A percentile compares a stretch with the other conserved stretches of the same genome.
Conservation (phyloP, 2,797 vertebrate genomes). For the Eulemur coronatus region DNA sequence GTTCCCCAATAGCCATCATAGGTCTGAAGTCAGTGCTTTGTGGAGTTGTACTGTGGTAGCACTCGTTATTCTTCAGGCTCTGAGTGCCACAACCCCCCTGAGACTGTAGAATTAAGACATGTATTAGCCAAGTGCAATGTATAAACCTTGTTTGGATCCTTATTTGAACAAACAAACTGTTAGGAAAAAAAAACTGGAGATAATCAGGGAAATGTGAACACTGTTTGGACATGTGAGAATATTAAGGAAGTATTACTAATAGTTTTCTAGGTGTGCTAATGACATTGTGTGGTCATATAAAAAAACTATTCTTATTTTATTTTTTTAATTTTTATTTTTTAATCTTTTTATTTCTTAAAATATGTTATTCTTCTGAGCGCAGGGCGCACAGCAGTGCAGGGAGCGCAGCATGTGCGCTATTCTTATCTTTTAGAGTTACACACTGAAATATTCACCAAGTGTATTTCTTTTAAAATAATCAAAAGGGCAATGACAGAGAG, state of each 20-base stretch:
- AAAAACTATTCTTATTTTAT: slow-evolving; percentile 34
- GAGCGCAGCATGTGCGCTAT: background rate
- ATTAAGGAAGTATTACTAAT: background rate
- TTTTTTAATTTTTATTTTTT: no score
- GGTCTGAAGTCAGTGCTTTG: background rate
- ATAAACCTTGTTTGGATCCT: background rate
- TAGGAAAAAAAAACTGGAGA: background rate
- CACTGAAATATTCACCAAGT: slow-evolving; percentile 18
- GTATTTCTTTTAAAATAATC: slow-evolving; percentile 51
- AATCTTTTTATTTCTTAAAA: no score
- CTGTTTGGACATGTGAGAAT: background rate
- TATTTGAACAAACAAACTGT: slow-evolving; percentile 23
- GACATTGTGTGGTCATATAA: background rate
- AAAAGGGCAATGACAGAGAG: background rate
- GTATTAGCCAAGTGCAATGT: background rate
- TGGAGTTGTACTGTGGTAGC: background rate
- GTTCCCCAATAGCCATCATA: background rate
- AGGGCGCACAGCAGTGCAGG: no score
- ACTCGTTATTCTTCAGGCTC: slow-evolving; percentile 7
- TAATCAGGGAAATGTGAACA: slow-evolving; percentile 19
- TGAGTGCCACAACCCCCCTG: background rate
- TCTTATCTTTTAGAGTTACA: slow-evolving; percentile 35
- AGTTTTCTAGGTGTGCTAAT: slow-evolving; percentile 1
- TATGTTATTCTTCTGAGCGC: no score
- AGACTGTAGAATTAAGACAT: background rate